phyloP scores from a whole-genome alignment of 2,888 invertebrate species.

The Pseudolycoriella hygida region DNA sequence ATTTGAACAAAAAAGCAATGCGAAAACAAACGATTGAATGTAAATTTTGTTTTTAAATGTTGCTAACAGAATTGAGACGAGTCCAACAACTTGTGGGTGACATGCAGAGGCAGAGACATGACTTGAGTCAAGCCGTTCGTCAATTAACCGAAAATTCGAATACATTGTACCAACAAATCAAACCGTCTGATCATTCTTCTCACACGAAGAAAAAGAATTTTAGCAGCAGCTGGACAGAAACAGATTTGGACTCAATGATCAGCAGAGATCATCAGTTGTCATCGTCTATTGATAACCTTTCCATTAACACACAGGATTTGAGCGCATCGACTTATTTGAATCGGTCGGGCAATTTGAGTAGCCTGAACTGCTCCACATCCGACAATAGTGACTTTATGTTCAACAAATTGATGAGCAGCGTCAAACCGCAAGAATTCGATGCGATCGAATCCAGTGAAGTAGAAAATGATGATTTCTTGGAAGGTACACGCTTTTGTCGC shows the following conservation, averaged over 20 bases:
- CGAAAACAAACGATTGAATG: not conserved
- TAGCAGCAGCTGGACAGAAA: slow-evolving; percentile 68
- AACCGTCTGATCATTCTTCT: slow-evolving; percentile 21
- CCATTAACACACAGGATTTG: slow-evolving; percentile 19
- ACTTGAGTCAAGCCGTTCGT: slow-evolving; percentile 69
- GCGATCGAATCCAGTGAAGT: slow-evolving; percentile 25
- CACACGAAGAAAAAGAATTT: slow-evolving; percentile 33
- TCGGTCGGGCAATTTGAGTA: slow-evolving; percentile 9
- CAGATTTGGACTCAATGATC: slow-evolving; percentile 70
- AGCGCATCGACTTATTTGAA: slow-evolving; percentile 17
- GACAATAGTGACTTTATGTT: not conserved
- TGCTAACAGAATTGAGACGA: slow-evolving; percentile 46
- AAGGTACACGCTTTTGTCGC: slow-evolving; percentile 22
- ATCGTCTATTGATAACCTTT: slow-evolving; percentile 17
- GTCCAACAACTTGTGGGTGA: slow-evolving; percentile 76
- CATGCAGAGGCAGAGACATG: slow-evolving; percentile 67
- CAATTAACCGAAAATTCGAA: slow-evolving; percentile 70
- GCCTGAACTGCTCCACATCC: not conserved
- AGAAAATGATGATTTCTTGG: slow-evolving; percentile 26
- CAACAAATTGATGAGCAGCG: slow-evolving; percentile 1
- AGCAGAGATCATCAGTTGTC: slow-evolving; percentile 47
- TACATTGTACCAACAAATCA: slow-evolving; percentile 43
- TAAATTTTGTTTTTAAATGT: not conserved
- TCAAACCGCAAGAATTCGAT: slow-evolving; percentile 23
- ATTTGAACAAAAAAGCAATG: slow-evolving; percentile 9